Evolutionary conservation across 1,140 invertebrate genomes (phyloP), one percentile per base, ranked within the genome.

Genomic region (Philopotamus ludificatus): DNA sequence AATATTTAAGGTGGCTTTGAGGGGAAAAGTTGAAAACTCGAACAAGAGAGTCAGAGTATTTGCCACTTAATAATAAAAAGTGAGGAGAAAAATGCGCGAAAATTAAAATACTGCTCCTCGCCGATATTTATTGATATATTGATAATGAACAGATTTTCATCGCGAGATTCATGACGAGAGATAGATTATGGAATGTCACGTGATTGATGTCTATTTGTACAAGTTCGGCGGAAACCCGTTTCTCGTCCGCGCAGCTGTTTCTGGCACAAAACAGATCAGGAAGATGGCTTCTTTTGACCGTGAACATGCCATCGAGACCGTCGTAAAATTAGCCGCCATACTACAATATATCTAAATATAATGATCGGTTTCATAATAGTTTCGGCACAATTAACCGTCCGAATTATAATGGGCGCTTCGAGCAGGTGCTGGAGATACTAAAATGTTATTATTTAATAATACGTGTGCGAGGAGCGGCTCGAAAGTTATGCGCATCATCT

Each of bases 341-440:
- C 9, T 45, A 39, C 7, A 8, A 39, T 8, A 39, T 39, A n/a
- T n/a, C n/a, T n/a, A n/a, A n/a, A 12, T 49, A 23, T 53, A 53
- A 53, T 26, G 50, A 53, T 53, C 20, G 47, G 50, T 26, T 26
- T 9, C 23, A 26, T 53, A 25, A 53, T 53, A 53, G 50, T 22
- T 53, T 53, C 50, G 22, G 20, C 22, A 23, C 22, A 53, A 53
- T 53, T 53, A 53, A 53, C 18, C n/a, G n/a, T n/a, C 12, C 20
- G 23, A 16, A 45, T 8, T 45, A 45, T 45, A 45, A 45, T 45
- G 23, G 50, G 20, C 20, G 22, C 4, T 4, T 7, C 4, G 4
- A 34, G 22, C 20, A 53, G 20, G 50, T 25, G 50, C 10, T 21
- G 10, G 50, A 7, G 49, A 50, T 45, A 8, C 16, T 16, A 16